Evolutionary conservation across 2,797 vertebrate genomes (phyloP).

Genomic region (Adelosebastes latens): DNA sequence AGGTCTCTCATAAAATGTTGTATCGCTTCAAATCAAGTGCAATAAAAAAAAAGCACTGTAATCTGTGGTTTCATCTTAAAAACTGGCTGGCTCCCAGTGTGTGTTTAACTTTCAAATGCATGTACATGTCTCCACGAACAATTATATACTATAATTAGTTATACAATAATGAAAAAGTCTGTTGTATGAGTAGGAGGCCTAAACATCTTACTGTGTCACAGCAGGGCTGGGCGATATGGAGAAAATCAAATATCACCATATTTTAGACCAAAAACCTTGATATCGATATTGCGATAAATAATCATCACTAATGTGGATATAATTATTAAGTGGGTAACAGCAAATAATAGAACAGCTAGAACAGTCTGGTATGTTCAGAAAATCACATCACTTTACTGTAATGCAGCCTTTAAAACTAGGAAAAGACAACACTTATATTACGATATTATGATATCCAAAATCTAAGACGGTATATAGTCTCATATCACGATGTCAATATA

Average conservation of each 20-base stretch:
- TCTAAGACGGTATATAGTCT: too few relatives aligned
- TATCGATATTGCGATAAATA: too few relatives aligned
- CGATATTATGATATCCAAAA: too few relatives aligned
- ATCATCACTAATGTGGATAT: too few relatives aligned
- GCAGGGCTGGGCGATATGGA: too few relatives aligned
- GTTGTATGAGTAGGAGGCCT: neutral
- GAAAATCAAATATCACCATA: too few relatives aligned
- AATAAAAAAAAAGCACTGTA: conserved; percentile 24
- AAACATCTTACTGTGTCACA: neutral
- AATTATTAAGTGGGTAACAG: too few relatives aligned
- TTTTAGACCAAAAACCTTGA: neutral
- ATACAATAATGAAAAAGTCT: neutral
- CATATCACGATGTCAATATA: too few relatives aligned
- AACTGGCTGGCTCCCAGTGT: neutral
- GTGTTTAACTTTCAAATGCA: conserved; percentile 25
- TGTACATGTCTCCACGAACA: neutral
- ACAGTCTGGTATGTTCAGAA: accelerated
- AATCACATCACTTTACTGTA: too few relatives aligned
- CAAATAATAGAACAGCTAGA: too few relatives aligned
- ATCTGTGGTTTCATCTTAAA: conserved; percentile 42
- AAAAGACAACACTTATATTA: too few relatives aligned
- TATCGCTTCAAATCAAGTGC: conserved; percentile 1
- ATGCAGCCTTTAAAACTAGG: too few relatives aligned
- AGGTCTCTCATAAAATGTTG: conserved; percentile 38
- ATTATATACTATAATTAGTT: neutral